These are phyloP conservation scores for Peromyscus californicus DNA, from an alignment of 2,113 vertebrate species.

Conservation along the genomic window DNA sequence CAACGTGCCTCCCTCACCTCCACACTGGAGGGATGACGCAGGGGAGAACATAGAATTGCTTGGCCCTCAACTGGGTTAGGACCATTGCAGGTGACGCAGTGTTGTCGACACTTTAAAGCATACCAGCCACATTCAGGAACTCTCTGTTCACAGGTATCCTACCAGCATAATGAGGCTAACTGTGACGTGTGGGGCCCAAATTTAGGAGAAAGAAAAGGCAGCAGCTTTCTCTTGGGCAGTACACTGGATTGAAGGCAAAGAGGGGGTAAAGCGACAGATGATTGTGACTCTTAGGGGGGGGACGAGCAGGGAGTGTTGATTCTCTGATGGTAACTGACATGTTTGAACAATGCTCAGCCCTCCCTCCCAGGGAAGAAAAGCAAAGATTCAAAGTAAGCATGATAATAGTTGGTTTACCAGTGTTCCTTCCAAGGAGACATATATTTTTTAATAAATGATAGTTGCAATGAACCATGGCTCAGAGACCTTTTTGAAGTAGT, in stretches of 20 bases:
- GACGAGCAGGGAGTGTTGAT: conserved; percentile 6
- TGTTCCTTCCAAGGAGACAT: conserved; percentile 92
- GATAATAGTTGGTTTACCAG: conserved; percentile 87
- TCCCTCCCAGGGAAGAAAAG: conserved; percentile 82
- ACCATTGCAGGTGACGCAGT: background rate
- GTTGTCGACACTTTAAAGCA: conserved; percentile 46
- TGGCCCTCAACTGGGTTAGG: conserved; percentile 23
- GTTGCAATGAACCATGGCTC: conserved; percentile 89
- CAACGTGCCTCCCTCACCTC: conserved; percentile 62
- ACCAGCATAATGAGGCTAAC: conserved; percentile 63
- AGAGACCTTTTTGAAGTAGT: conserved; percentile 83
- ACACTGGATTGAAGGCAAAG: conserved; percentile 67
- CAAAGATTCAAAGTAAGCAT: conserved; percentile 85
- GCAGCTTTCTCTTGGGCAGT: conserved; percentile 72
- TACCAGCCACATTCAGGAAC: conserved; percentile 61
- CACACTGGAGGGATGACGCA: conserved; percentile 43
- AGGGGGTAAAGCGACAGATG: background rate
- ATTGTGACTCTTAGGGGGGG: conserved; percentile 19
- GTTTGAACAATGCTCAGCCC: conserved; percentile 59
- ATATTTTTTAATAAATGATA: conserved; percentile 93
- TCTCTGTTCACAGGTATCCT: conserved; percentile 43
- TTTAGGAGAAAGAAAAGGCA: conserved; percentile 63
- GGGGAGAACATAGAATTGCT: conserved; percentile 58
- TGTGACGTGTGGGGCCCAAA: conserved; percentile 59
- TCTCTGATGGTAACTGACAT: conserved; percentile 5